phyloP scores from a whole-genome alignment of 2,797 vertebrate genomes.

The Lagocephalus sceleratus region DNA sequence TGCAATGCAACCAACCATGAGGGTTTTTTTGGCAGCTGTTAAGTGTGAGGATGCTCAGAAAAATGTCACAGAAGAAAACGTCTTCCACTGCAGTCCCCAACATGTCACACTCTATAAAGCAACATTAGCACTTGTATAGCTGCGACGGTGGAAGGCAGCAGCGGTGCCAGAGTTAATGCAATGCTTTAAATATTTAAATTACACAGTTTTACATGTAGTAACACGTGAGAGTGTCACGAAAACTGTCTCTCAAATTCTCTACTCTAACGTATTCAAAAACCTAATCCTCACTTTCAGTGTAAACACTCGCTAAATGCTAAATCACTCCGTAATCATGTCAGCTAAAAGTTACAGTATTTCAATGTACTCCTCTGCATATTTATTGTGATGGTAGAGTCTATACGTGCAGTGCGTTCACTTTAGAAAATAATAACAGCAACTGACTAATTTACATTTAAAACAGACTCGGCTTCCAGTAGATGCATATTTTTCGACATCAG shows the following conservation, averaged over 20 bases:
- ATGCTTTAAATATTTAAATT: not conserved
- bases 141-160: conserved; percentile 4
- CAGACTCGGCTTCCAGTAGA: too few species aligned
- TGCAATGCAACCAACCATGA: conserved; percentile 28
- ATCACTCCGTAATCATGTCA: too few species aligned
- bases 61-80: conserved; percentile 8
- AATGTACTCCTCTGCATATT: too few species aligned
- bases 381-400: too few species aligned
- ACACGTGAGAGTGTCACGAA: not conserved
- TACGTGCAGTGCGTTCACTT: too few species aligned
- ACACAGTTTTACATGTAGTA: not conserved
- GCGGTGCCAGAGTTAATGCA: not conserved
- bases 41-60: conserved; percentile 11
- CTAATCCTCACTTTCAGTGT: too few species aligned
- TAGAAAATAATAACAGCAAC: too few species aligned
- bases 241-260: not conserved
- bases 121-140: conserved; percentile 1
- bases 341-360: too few species aligned
- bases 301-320: too few species aligned
- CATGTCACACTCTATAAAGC: conserved; percentile 13
- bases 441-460: too few species aligned
- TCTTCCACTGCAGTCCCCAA: conserved; percentile 4
- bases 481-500: too few species aligned
- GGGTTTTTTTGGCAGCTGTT: conserved; percentile 18
- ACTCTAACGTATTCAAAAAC: too few species aligned